Evolutionary conservation across 2,797 vertebrate species (phyloP).

Genomic region (Catostomus latipinnis): DNA sequence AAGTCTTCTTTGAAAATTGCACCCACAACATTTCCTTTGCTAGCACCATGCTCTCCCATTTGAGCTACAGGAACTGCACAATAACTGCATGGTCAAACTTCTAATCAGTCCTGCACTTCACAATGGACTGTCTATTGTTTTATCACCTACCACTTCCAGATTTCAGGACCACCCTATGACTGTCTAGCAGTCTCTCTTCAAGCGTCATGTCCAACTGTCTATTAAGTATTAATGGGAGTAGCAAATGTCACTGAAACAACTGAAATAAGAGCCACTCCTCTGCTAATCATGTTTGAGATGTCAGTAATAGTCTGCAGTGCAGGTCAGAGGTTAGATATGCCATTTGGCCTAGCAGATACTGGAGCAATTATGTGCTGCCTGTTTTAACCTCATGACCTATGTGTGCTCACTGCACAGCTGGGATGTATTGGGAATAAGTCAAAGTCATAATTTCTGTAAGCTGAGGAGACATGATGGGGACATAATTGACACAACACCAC

Average conservation of each 20-base stretch:
- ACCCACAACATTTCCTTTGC: too few species aligned
- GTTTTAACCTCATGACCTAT: conserved; percentile 58
- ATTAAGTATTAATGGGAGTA: conserved; percentile 57
- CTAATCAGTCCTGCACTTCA: conserved; percentile 47
- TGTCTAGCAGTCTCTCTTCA: not conserved
- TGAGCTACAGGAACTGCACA: not conserved
- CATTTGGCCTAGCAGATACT: conserved; percentile 50
- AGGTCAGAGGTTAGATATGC: conserved; percentile 57
- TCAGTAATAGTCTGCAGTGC: conserved; percentile 38
- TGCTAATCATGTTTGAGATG: conserved; percentile 48
- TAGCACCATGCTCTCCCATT: too few species aligned
- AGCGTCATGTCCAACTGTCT: conserved; percentile 45
- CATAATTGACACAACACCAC: conserved; percentile 57
- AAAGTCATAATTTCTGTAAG: conserved; percentile 52
- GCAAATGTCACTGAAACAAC: conserved; percentile 57
- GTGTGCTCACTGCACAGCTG: conserved; percentile 54
- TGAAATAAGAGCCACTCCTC: conserved; percentile 49
- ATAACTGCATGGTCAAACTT: conserved; percentile 44
- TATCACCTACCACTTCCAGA: not conserved
- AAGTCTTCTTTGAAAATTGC: too few species aligned
- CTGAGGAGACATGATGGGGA: conserved; percentile 49
- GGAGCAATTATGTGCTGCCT: conserved; percentile 58
- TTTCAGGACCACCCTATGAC: not conserved
- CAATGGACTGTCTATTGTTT: conserved; percentile 18
- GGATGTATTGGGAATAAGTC: conserved; percentile 53